Base-by-base conservation (phyloP, 2,797 vertebrate species). In the Myripristis jacobus region DNA sequence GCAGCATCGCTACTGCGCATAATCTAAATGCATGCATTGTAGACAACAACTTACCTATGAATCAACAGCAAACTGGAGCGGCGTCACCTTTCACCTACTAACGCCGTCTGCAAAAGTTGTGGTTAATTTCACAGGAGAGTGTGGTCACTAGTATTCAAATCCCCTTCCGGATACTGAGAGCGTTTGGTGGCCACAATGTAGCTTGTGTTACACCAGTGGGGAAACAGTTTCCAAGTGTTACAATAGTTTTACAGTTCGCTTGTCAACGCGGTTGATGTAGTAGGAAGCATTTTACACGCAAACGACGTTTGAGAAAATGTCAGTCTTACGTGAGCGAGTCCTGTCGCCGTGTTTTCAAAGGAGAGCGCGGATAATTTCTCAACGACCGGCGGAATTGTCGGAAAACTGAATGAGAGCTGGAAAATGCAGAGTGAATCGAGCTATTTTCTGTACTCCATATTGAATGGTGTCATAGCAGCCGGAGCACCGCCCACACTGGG, bases 361-460 rank as follows among this genome's bases (percentile, higher is more conserved):
- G n/a, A 1, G 7, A 15, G 2, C 21, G 27, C 34, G 53, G 22
- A 66, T 58, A 13, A 22, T 68, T 61, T 60, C 25, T 19, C 15
- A 22, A 25, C 47, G 36, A 22, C 19, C 18, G 38, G 11, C n/a
- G 47, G 63, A 72, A 56, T 11, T 47, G 13, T 7, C 2, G 4
- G 11, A 56, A 74, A 77, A 10, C 15, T 34, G 52, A 75, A 34
- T 43, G 53, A n/a, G 53, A 64, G 25, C 52, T 27, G 9, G 27
- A 31, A 68, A 52, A 68, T 56, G 61, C n/a, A n/a, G 69, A 15
- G 52, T 51, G 63, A 77, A 62, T 65, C 76, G 6, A 57, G 66
- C 85, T 89, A 86, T 56, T 80, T 63, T 80, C 81, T 81, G 79
- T 77, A 89, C 92, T 93, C 92, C 92, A 93, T 93, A 16, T 93